phyloP scores from a whole-genome alignment of 2,113 vertebrate genomes.

The Hippocampus zosterae region DNA sequence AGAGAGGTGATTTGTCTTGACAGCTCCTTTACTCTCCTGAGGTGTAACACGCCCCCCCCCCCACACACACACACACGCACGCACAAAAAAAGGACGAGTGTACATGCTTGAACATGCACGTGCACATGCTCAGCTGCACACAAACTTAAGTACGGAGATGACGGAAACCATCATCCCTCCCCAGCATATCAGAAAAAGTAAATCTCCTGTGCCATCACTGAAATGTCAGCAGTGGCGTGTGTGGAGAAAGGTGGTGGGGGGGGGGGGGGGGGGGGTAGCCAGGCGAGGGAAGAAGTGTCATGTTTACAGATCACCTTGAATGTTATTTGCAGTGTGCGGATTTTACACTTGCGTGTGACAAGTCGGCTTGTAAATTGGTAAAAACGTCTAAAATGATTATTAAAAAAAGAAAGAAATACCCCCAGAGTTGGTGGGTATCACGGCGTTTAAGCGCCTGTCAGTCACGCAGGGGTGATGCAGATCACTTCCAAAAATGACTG shows the following conservation, averaged over 20 bases:
- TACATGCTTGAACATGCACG: constrained; percentile 21
- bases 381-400: constrained; percentile 2
- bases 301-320: constrained; percentile 25
- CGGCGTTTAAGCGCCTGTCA: constrained; percentile 42
- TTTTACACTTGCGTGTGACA: neutral
- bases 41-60: constrained; percentile 46
- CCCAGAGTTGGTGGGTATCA: constrained; percentile 23
- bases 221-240: constrained; percentile 37
- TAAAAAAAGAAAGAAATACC: neutral
- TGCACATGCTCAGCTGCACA: constrained; percentile 16
- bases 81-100: constrained; percentile 17
- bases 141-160: constrained; percentile 21
- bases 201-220: constrained; percentile 47
- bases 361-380: constrained; percentile 10
- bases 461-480: constrained; percentile 51
- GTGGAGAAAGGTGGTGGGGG: constrained; percentile 8
- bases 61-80: constrained; percentile 11
- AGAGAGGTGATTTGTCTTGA: constrained; percentile 66
- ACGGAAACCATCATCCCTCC: constrained; percentile 11
- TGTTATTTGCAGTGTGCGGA: constrained; percentile 11
- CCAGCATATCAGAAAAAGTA: constrained; percentile 40
- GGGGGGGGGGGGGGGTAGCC: neutral
- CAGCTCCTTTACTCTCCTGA: constrained; percentile 65
- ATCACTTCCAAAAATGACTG: constrained; percentile 58
- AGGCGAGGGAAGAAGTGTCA: neutral